Evolutionary conservation across 2,888 invertebrate species (phyloP).

Genomic region (Griposia aprilina): DNA sequence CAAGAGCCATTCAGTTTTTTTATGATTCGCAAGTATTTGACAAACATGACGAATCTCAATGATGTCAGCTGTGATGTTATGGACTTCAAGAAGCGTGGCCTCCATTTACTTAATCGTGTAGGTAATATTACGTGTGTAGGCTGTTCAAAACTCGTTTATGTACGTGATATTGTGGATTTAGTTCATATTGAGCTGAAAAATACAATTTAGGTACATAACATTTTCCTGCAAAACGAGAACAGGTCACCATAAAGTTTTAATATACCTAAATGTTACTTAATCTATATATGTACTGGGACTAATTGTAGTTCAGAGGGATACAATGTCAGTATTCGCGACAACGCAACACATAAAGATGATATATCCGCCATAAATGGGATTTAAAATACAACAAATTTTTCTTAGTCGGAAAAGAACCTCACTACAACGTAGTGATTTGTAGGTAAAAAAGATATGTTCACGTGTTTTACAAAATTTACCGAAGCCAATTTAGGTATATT

Average conservation of each 20-base stretch:
- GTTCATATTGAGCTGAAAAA: constrained; percentile 1
- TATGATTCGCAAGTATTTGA: constrained; percentile 23
- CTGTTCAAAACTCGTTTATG: constrained; percentile 16
- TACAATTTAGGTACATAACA: neutral
- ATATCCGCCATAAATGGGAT: constrained; percentile 41
- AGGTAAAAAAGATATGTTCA: neutral
- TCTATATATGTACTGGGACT: too few species aligned
- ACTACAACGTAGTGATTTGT: neutral
- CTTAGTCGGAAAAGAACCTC: neutral
- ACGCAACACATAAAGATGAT: constrained; percentile 39
- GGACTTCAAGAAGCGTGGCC: constrained; percentile 37
- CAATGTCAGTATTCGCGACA: neutral
- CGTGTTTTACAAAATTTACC: constrained; percentile 8
- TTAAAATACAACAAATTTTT: constrained; percentile 44
- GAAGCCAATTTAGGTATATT: constrained; percentile 40
- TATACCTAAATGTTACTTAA: too few species aligned
- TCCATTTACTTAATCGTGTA: constrained; percentile 42
- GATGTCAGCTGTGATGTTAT: constrained; percentile 27
- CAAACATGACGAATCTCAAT: constrained; percentile 34
- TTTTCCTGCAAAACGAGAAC: neutral
- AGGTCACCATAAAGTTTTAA: too few species aligned
- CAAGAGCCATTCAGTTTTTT: constrained; percentile 14
- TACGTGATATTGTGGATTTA: constrained; percentile 39
- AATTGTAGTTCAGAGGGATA: too few species aligned
- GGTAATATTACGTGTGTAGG: constrained; percentile 36